phyloP scores from a whole-genome alignment of 2,797 vertebrate species.

The Chelonia mydas region DNA sequence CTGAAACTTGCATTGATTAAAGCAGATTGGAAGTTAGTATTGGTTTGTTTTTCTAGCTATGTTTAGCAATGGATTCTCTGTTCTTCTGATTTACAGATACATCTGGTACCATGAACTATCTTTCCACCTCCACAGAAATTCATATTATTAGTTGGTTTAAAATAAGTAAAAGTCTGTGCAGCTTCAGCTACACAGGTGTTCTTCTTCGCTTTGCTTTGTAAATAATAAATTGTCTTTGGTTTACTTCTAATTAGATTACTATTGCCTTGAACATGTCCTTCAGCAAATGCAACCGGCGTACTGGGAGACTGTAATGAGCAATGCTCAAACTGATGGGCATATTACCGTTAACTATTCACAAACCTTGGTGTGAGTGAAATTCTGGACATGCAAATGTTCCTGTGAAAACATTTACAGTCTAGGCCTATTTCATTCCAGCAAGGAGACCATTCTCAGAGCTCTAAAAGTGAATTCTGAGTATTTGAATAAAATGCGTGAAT shows the following conservation, averaged over 20 bases:
- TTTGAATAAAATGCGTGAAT: neutral
- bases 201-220: neutral
- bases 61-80: neutral
- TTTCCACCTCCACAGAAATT: neutral
- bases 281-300: neutral
- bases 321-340: neutral
- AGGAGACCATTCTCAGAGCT: neutral
- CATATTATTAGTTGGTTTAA: neutral
- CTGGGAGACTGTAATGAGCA: neutral
- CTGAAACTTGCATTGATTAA: neutral
- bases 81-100: neutral
- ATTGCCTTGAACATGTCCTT: neutral
- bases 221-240: neutral
- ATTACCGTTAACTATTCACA: neutral
- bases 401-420: neutral
- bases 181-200: neutral
- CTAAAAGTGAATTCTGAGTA: neutral
- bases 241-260: neutral
- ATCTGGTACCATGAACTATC: neutral
- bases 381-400: neutral
- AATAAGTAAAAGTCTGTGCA: neutral
- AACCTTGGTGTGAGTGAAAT: neutral
- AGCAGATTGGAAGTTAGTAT: neutral
- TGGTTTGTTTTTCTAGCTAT: neutral
- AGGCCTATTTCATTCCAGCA: neutral